Base-by-base conservation (phyloP, 2,888 invertebrate genomes). In the Caenorhabditis sp. region DNA sequence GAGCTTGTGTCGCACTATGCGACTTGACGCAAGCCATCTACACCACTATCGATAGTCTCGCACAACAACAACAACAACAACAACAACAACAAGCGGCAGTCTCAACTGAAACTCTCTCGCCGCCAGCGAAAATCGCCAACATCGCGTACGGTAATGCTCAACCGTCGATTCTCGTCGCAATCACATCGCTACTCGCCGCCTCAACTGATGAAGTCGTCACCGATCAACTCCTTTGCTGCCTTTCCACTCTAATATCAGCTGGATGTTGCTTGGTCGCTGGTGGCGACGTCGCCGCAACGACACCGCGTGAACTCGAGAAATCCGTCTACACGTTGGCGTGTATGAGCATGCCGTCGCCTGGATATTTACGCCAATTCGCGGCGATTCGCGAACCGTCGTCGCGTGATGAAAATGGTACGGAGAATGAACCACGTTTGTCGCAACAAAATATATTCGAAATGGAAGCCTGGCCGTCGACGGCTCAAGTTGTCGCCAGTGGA, bases 401-500 rank as follows among this genome's bases (percentile, higher is more conserved):
- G n/a, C 56, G 59, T 5, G 60, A 52, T 36, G 67, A 70, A 49
- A 59, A 67, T 27, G 64, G 10, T 10, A 10, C 31, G 31, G 31
- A 31, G 5, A 10, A 31, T 31, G 31, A 67, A 14, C 57, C 61
- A 25, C 43, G 52, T 10, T 57, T 67, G 17, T 8, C 2, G 4
- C 5, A 53, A 12, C 23, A 2, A 23, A 7, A 5, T 5, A 57
- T 68, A 94, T 87, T 68, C 23, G 77, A 77, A 36, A 31, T 66
- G 26, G 76, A 73, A 27, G 54, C 64, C 8, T 72, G 67, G 67
- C 67, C 70, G 2, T 67, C 70, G 10, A 63, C 73, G n/a, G 65
- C 66, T 12, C 97, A 97, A 90, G 95, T 97, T 75, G 95, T 97
- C 56, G 97, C 95, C 78, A 95, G 97, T 72, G 97, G 97, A 26